Percentiles rank a stretch among this genome's conserved stretches.
These are phyloP conservation scores for Apostichopus leukothele DNA, from an alignment of 53 echinoderm and acorn worm species.

Conservation along the genomic window DNA sequence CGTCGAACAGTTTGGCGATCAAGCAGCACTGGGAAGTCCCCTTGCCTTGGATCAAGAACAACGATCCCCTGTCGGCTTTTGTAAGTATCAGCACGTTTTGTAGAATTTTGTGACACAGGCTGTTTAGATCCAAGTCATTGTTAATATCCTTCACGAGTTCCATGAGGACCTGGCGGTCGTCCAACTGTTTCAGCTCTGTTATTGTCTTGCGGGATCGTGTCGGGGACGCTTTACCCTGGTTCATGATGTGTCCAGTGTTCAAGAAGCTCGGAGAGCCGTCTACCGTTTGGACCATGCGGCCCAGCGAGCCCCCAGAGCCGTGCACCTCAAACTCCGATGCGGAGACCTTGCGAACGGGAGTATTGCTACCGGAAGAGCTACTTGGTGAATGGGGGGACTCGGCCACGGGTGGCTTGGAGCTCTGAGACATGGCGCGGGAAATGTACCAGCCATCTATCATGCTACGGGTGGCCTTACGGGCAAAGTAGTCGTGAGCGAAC, in stretches of 20 bases:
- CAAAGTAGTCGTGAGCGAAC: conserved; percentile 96
- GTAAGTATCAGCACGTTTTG: conserved; percentile 94
- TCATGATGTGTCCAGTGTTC: conserved; percentile 75
- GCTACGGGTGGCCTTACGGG: conserved; percentile 92
- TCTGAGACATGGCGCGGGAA: conserved; percentile 87
- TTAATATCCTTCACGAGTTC: conserved; percentile 98
- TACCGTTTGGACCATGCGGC: conserved; percentile 93
- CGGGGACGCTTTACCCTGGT: conserved; percentile 81
- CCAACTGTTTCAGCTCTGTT: conserved; percentile 86
- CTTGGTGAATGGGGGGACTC: conserved; percentile 93
- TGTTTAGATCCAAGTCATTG: conserved; percentile 90
- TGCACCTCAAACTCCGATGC: conserved; percentile 97
- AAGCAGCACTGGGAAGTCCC: conserved; percentile 91
- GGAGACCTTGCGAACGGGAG: conserved; percentile 94
- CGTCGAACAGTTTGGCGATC: conserved; percentile 92
- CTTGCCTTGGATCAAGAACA: conserved; percentile 93
- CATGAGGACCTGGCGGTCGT: conserved; percentile 90
- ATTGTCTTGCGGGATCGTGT: conserved; percentile 91
- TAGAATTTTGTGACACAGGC: conserved; percentile 95
- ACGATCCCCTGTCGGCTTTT: conserved; percentile 91
- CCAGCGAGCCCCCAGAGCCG: conserved; percentile 84
- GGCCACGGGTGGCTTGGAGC: conserved; percentile 81
- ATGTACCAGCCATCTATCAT: conserved; percentile 99
- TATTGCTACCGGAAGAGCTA: conserved; percentile 97
- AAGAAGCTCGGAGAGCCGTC: conserved; percentile 96